Conservation (phyloP, 2,113 vertebrate species). For the Leucopsar rothschildi region DNA sequence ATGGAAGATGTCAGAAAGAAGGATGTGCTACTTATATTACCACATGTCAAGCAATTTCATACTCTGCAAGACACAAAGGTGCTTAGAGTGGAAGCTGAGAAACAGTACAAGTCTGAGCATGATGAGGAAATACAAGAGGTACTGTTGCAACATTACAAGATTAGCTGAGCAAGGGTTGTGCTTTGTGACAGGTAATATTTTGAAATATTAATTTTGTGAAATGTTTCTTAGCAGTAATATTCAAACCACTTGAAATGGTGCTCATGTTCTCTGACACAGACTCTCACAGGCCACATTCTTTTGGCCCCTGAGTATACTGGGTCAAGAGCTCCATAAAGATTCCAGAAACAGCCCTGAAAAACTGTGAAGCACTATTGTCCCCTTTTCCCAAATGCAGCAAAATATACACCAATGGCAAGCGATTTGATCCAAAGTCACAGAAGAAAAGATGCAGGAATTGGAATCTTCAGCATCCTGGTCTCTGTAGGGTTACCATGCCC, state of each 20-base stretch:
- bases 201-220: not conserved
- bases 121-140: not conserved
- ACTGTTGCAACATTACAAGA: not conserved
- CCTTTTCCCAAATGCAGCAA: not conserved
- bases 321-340: not conserved
- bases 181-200: not conserved
- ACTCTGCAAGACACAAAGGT: not conserved
- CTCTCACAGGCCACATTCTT: not conserved
- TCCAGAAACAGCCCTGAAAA: not conserved
- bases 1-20: not conserved
- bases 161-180: not conserved
- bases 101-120: not conserved
- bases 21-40: not conserved
- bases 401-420: not conserved
- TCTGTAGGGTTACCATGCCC: not conserved
- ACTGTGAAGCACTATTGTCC: not conserved
- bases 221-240: not conserved
- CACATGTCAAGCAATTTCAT: not conserved
- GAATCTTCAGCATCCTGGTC: not conserved
- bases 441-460: not conserved
- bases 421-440: not conserved
- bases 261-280: not conserved
- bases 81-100: not conserved
- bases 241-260: not conserved
- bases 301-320: not conserved